A percentile compares a stretch with the other conserved stretches of the same genome.
Evolutionary conservation across 2,888 invertebrate genomes (phyloP).

Genomic region (Melanargia galathea): DNA sequence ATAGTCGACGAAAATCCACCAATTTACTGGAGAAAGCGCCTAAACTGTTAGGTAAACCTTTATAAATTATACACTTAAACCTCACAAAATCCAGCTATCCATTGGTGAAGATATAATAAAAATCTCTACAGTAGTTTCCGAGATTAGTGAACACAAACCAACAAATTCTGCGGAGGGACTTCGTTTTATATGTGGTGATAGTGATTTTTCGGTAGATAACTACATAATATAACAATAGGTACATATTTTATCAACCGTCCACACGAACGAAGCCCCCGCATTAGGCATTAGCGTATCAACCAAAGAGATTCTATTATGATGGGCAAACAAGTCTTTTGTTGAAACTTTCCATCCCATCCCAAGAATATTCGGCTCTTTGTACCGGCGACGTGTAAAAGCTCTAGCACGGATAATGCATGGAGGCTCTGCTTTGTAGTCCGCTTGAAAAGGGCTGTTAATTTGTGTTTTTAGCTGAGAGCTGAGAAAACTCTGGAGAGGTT

Average conservation of each 20-base stretch:
- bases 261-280: conserved; percentile 4
- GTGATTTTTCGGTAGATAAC: not conserved
- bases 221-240: no score
- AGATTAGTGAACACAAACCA: no score
- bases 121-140: no score
- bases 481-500: not conserved
- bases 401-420: conserved; percentile 38
- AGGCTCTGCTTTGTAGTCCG: conserved; percentile 25
- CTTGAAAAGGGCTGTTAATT: conserved; percentile 25
- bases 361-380: conserved; percentile 29
- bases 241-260: conserved; percentile 13
- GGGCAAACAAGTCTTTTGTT: conserved; percentile 41
- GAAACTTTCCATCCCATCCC: conserved; percentile 35
- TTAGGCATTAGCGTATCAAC: conserved; percentile 31
- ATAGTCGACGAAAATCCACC: no score
- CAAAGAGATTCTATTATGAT: conserved; percentile 40
- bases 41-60: no score
- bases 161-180: no score
- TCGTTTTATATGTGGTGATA: no score
- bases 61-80: no score
- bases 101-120: no score
- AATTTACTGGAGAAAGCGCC: no score
- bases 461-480: conserved; percentile 6
- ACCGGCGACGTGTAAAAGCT: conserved; percentile 32
- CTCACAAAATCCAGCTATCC: no score